phyloP scores from a whole-genome alignment of 2,888 invertebrate genomes.

The Dioctria linearis region DNA sequence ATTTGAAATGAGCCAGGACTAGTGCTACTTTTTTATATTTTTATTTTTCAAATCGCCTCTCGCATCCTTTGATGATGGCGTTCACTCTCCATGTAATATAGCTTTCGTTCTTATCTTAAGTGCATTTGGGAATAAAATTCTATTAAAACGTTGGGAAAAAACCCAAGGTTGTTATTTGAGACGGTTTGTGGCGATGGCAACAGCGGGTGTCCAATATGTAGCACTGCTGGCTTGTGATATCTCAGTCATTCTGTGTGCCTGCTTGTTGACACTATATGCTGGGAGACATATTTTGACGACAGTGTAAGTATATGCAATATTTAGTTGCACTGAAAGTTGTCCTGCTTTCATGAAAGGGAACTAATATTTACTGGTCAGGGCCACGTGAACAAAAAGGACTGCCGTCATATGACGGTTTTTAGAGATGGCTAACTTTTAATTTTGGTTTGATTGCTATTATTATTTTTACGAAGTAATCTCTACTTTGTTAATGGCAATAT shows the following conservation, averaged over 20 bases:
- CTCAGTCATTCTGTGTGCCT: neutral
- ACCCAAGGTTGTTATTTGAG: no score
- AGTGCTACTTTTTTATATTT: neutral
- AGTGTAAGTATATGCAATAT: conserved; percentile 21
- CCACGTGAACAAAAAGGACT: neutral
- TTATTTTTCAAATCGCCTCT: neutral
- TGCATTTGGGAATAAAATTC: conserved; percentile 58
- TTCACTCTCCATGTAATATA: neutral
- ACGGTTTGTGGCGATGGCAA: neutral
- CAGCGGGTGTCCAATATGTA: neutral
- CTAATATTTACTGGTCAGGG: conserved; percentile 23
- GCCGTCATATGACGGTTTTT: neutral
- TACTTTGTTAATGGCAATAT: no score
- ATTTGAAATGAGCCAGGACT: neutral
- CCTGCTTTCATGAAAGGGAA: conserved; percentile 22
- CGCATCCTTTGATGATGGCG: neutral
- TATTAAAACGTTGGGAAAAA: conserved; percentile 46
- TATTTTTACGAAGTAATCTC: no score
- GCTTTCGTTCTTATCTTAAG: conserved; percentile 52
- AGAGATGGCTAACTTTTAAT: no score
- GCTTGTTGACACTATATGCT: neutral
- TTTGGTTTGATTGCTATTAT: no score
- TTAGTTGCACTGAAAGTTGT: conserved; percentile 23
- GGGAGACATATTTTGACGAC: conserved; percentile 20
- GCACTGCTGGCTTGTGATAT: neutral